Base-by-base conservation (phyloP, 2,888 invertebrate genomes). In the Andrena haemorrhoa region DNA sequence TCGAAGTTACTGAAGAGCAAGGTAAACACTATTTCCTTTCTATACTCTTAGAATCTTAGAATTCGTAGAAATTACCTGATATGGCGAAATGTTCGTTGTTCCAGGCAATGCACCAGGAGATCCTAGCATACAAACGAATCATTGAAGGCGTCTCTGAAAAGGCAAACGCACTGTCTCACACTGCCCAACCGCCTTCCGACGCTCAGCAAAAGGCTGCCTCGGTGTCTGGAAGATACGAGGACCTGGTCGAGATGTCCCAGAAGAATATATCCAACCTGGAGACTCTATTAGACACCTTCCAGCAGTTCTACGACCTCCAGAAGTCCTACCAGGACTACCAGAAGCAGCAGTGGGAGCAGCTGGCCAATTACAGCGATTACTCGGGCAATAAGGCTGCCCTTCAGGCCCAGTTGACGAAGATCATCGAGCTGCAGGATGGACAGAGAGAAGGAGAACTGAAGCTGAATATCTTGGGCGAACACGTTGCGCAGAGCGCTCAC, bases 131-230 rank as follows among this genome's bases (percentile, higher is more conserved):
- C 92, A 98, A 98, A 93, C 95, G 98, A 86, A 96, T 98, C 5
- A 96, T 99, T 58, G 98, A 99, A 94, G 97, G 97, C 5, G 96
- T 98, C 1, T 97, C 97, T 7, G 98, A 98, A 91, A 98, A 98
- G 93, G 98, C 98, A 0, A 96, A 97, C 87, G 95, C 95, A 23
- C 93, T 97, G 12, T 95, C 97, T 2, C 65, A 72, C 8, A 23
- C 79, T 0, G 95, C 96, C 69, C 95, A 96, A 84, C 95, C 95
- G 51, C 92, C 93, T 7, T 86, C 90, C 0, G 96, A 97, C 92
- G 96, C 97, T 86, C 95, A 96, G 86, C 95, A 96, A 31, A 96
- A 96, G 26, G 96, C 97, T 10, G 95, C 96, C 84, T 96, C 97
- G 2, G 96, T 98, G 2, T 97, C 97, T 92, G 95, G 95, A 33